Percentiles rank a stretch among this genome's conserved stretches.
Evolutionary conservation across 2,797 vertebrate species (phyloP).

Genomic region (Halcyon smyrnensis): DNA sequence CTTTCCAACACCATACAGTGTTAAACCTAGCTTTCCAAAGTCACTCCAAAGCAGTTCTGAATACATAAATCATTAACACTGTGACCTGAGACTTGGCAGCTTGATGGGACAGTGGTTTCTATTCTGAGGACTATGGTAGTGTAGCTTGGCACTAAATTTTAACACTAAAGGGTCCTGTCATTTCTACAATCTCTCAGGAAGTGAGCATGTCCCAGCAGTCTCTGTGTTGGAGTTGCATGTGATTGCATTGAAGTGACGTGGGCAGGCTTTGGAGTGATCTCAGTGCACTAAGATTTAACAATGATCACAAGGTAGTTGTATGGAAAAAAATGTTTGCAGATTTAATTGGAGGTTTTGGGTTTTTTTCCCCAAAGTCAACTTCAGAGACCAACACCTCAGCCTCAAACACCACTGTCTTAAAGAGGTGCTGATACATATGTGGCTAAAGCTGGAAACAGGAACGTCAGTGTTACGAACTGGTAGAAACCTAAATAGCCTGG

Average conservation of each 20-base stretch:
- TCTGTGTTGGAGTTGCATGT: not conserved
- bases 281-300: not conserved
- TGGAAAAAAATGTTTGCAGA: accelerated
- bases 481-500: not conserved
- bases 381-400: not conserved
- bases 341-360: not conserved
- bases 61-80: not conserved
- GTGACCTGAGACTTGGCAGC: conserved; percentile 8
- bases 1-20: not conserved
- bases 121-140: not conserved
- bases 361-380: not conserved
- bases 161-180: not conserved
- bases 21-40: not conserved
- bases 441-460: not conserved
- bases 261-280: not conserved
- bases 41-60: not conserved
- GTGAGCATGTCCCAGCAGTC: not conserved
- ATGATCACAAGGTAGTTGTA: not conserved
- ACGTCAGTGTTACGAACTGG: not conserved
- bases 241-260: not conserved
- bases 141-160: conserved; percentile 4
- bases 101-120: conserved; percentile 1
- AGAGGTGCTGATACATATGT: not conserved
- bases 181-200: not conserved
- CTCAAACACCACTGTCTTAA: not conserved